Percentiles rank a stretch among this genome's conserved stretches.
phyloP scores from a whole-genome alignment of 2,113 vertebrate genomes.

The Ornithorhynchus anatinus region DNA sequence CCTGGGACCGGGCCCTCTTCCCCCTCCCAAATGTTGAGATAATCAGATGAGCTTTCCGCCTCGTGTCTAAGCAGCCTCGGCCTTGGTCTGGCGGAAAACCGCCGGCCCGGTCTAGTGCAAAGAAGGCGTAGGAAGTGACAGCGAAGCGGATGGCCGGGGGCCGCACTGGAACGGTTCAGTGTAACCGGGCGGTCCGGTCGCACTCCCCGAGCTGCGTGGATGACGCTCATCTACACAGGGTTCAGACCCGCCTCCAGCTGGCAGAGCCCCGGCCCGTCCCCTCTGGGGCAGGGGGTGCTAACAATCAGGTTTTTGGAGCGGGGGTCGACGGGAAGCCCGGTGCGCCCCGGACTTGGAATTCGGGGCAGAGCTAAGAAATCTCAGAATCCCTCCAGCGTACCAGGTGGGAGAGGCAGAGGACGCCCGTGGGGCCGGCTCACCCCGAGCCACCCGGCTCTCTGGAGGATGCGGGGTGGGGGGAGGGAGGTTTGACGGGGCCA shows the following conservation, averaged over 20 bases:
- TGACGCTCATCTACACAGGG: slow-evolving; percentile 6
- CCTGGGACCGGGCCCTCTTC: neutral
- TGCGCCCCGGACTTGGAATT: slow-evolving; percentile 11
- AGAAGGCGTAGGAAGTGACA: slow-evolving; percentile 36
- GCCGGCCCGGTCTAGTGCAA: slow-evolving; percentile 23
- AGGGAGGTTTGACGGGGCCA: too few relatives aligned
- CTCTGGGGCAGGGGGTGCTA: too few relatives aligned
- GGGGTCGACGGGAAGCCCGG: slow-evolving; percentile 2
- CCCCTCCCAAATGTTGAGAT: slow-evolving; percentile 50
- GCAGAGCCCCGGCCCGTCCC: too few relatives aligned
- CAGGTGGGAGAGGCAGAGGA: neutral
- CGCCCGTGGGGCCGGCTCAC: neutral
- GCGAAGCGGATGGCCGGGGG: slow-evolving; percentile 17
- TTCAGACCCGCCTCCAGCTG: too few relatives aligned
- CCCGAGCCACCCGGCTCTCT: too few relatives aligned
- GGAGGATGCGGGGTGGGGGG: too few relatives aligned
- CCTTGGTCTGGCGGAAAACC: slow-evolving; percentile 20
- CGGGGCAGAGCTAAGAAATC: neutral
- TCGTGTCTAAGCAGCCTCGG: slow-evolving; percentile 65
- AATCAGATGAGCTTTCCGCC: slow-evolving; percentile 41
- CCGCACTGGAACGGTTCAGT: slow-evolving; percentile 26
- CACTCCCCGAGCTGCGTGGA: neutral
- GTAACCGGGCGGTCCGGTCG: slow-evolving; percentile 1
- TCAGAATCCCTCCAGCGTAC: neutral
- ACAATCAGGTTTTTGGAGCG: slow-evolving; percentile 13